These are phyloP conservation scores for Diplolepis rosae DNA, from an alignment of 2,888 invertebrate genomes.

Conservation along the genomic window DNA sequence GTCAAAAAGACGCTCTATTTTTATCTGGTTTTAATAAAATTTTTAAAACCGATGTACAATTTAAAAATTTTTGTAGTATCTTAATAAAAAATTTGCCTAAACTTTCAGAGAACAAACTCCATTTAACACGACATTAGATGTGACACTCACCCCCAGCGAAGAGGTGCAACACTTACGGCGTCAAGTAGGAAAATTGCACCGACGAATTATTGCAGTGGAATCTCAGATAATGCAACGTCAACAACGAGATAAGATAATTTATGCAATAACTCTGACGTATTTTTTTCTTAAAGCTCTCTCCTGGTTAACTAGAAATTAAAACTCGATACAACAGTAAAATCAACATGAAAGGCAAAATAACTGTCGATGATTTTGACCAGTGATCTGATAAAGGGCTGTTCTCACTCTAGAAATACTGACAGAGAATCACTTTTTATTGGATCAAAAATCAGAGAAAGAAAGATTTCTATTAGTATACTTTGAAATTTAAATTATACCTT, in stretches of 20 bases:
- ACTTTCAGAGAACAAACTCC: conserved; percentile 81
- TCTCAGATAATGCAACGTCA: conserved; percentile 88
- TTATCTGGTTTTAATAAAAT: background rate
- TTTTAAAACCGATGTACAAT: background rate
- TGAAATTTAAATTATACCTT: background rate
- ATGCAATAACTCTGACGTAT: conserved; percentile 89
- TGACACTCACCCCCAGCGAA: conserved; percentile 77
- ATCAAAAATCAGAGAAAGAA: background rate
- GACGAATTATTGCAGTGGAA: conserved; percentile 90
- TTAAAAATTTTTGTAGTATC: conserved; percentile 16
- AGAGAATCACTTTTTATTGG: background rate
- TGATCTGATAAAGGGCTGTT: background rate
- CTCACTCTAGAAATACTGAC: background rate
- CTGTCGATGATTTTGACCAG: background rate
- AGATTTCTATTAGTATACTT: background rate
- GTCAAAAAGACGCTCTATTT: conserved; percentile 13
- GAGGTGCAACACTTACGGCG: conserved; percentile 88
- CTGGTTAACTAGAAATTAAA: conserved; percentile 83
- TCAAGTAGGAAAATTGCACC: conserved; percentile 90
- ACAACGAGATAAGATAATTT: conserved; percentile 90
- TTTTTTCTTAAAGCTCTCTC: conserved; percentile 89
- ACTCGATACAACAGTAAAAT: background rate
- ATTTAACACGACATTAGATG: conserved; percentile 67
- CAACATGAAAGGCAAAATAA: background rate
- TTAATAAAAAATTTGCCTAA: conserved; percentile 15